phyloP scores from a whole-genome alignment of 2,888 invertebrate genomes.

The Girardia tigrina region DNA sequence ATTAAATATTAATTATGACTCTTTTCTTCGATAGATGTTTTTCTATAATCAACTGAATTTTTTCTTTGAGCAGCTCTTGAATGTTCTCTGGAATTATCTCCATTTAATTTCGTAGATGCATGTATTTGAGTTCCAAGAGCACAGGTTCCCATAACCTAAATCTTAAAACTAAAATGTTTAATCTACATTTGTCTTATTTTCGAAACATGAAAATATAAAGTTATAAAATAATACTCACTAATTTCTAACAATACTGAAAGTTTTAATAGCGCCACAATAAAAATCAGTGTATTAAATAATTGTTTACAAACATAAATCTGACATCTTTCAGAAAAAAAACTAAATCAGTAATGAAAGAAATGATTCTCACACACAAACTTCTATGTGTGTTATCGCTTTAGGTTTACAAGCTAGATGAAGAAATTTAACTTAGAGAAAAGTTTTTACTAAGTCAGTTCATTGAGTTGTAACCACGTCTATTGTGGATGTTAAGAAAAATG shows the following conservation, averaged over 20 bases:
- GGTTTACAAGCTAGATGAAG: not conserved
- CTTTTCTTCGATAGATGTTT: not conserved
- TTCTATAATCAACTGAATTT: not conserved
- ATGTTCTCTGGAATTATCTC: not conserved
- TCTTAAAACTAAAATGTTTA: too few species aligned
- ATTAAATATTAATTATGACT: not conserved
- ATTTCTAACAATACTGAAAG: not conserved
- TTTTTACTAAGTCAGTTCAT: not conserved
- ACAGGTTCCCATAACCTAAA: slow-evolving; percentile 7
- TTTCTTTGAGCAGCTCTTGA: not conserved
- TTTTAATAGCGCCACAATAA: not conserved
- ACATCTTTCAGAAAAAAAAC: not conserved
- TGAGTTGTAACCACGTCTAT: slow-evolving; percentile 15
- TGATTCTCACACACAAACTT: not conserved
- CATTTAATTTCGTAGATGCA: not conserved
- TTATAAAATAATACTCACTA: too few species aligned
- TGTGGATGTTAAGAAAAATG: slow-evolving; percentile 19
- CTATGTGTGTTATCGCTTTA: not conserved
- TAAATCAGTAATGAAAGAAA: not conserved
- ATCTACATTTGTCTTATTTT: too few species aligned
- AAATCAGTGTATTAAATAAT: not conserved
- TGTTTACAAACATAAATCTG: not conserved
- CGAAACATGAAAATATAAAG: too few species aligned
- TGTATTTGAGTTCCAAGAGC: not conserved
- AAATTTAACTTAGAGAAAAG: not conserved